Evolutionary conservation across 1,140 invertebrate genomes (phyloP).

Genomic region (Psilanteris sp.): DNA sequence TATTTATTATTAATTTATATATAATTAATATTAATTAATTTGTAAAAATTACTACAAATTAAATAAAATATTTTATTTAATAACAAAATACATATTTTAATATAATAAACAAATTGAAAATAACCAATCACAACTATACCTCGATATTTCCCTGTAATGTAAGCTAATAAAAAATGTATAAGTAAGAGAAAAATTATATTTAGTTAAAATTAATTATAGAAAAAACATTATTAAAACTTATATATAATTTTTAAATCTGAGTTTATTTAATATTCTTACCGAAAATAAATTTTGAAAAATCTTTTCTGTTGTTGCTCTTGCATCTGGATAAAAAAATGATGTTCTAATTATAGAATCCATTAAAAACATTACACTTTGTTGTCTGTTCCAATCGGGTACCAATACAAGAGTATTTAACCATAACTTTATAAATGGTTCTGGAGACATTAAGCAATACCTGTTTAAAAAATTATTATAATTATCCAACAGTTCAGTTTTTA

Average conservation of each 20-base stretch:
- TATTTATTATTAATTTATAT: no score
- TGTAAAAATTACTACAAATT: no score
- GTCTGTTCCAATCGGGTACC: slow-evolving; percentile 84
- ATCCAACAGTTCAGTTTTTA: no score
- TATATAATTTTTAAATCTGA: background rate
- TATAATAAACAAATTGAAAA: no score
- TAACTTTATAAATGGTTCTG: slow-evolving; percentile 82
- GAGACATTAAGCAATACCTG: slow-evolving; percentile 79
- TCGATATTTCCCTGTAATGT: slow-evolving; percentile 69
- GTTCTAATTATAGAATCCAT: slow-evolving; percentile 82
- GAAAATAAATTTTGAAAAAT: slow-evolving; percentile 75
- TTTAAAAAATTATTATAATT: slow-evolving; percentile 40
- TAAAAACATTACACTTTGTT: slow-evolving; percentile 83
- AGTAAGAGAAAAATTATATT: background rate
- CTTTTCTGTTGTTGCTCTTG: slow-evolving; percentile 69
- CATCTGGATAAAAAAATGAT: slow-evolving; percentile 80
- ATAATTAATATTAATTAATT: no score
- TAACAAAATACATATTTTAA: no score
- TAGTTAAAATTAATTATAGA: no score
- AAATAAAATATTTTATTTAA: no score
- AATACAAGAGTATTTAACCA: slow-evolving; percentile 83
- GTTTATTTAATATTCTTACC: no score
- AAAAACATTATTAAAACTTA: background rate
- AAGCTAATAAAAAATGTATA: slow-evolving; percentile 59
- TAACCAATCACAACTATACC: slow-evolving; percentile 59